phyloP scores from a whole-genome alignment of 1,140 invertebrate genomes.

The Camponotus vicinus region DNA sequence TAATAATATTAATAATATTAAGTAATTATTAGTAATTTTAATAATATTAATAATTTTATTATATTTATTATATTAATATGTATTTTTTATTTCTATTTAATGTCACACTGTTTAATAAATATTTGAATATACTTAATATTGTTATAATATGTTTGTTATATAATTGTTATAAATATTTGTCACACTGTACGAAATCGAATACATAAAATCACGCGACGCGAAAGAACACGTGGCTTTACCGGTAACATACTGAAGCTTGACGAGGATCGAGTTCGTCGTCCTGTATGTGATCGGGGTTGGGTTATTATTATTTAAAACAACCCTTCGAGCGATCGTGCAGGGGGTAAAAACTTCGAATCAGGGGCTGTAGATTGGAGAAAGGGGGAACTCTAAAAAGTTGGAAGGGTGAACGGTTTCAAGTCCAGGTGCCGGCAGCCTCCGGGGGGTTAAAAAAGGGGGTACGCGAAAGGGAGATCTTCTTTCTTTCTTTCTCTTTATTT shows the following conservation, averaged over 20 bases:
- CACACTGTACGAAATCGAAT: not conserved
- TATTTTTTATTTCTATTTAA: not conserved
- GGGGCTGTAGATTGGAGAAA: conserved; percentile 73
- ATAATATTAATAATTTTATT: not conserved
- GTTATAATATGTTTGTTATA: not conserved
- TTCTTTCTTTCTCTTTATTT: conserved; percentile 38
- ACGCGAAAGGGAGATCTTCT: conserved; percentile 72
- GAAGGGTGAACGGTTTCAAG: conserved; percentile 84
- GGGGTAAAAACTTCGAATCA: conserved; percentile 78
- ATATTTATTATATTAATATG: not conserved
- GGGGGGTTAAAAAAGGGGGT: conserved; percentile 80
- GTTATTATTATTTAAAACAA: conserved; percentile 86
- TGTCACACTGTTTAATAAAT: not conserved
- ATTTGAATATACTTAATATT: not conserved
- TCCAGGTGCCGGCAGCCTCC: conserved; percentile 81
- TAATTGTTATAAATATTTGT: not conserved
- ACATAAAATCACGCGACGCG: conserved; percentile 52
- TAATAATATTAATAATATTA: no score
- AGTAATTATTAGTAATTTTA: no score
- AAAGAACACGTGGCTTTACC: conserved; percentile 76
- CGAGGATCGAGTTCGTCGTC: conserved; percentile 76
- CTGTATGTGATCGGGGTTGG: conserved; percentile 73
- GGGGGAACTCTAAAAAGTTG: conserved; percentile 83
- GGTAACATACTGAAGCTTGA: conserved; percentile 76
- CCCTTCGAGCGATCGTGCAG: conserved; percentile 82